Conservation (phyloP, 2,888 invertebrate species). For the Sialis fuliginosa region DNA sequence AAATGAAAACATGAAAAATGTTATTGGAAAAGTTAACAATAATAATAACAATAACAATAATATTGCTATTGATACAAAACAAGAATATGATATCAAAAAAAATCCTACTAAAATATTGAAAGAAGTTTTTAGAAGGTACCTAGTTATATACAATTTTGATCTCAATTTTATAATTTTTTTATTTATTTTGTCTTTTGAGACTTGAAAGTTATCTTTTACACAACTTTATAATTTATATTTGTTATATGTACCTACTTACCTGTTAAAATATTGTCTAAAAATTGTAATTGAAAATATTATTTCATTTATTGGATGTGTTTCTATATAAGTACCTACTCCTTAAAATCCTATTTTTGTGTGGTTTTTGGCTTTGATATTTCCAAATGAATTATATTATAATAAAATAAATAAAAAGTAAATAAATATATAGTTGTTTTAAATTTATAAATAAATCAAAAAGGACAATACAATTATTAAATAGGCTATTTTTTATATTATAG, state of each 20-base stretch:
- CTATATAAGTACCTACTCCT: no score
- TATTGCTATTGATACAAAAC: constrained; percentile 24
- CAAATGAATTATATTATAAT: no score
- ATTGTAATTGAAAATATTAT: not conserved
- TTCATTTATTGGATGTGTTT: no score
- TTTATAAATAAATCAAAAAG: not conserved
- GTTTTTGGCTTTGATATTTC: no score
- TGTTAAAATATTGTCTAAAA: not conserved
- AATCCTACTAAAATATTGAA: constrained; percentile 21
- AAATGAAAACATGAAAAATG: constrained; percentile 6
- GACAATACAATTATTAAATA: not conserved
- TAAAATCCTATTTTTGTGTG: no score
- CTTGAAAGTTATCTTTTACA: no score
- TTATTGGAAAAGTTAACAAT: constrained; percentile 6
- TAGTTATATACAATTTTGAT: constrained; percentile 11
- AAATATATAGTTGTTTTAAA: no score
- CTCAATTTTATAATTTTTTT: no score
- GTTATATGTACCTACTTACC: not conserved
- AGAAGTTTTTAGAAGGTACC: constrained; percentile 26
- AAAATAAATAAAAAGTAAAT: no score
- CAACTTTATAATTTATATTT: constrained; percentile 1
- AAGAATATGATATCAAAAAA: constrained; percentile 20
- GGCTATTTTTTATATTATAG: constrained; percentile 20
- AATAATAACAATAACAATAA: constrained; percentile 28
- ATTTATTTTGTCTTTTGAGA: no score